phyloP scores from a whole-genome alignment of 2,797 vertebrate genomes.

The Ambastaia sidthimunki region DNA sequence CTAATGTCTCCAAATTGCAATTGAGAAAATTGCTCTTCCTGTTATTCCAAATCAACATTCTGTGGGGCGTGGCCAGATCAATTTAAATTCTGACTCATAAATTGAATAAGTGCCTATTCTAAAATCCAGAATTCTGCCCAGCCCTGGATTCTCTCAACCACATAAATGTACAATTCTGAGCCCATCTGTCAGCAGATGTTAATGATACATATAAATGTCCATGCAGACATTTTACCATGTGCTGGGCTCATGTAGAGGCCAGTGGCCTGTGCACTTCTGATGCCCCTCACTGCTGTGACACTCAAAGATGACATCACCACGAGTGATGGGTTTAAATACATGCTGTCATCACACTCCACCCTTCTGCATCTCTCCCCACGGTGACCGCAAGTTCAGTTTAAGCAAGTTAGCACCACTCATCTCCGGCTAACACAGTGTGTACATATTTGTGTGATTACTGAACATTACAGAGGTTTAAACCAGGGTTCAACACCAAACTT shows the following conservation, averaged over 20 bases:
- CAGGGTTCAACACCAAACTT: constrained; percentile 52
- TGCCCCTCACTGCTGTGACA: constrained; percentile 29
- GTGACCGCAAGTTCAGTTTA: constrained; percentile 40
- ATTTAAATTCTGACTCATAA: not conserved
- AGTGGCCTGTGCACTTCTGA: constrained; percentile 5
- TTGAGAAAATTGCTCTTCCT: not conserved
- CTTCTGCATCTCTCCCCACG: constrained; percentile 37
- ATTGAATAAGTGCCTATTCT: not conserved
- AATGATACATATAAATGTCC: not conserved
- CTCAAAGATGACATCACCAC: constrained; percentile 39
- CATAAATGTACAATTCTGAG: not conserved
- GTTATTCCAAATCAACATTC: not conserved
- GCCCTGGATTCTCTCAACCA: not conserved
- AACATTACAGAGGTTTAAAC: constrained; percentile 56
- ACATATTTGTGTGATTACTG: constrained; percentile 55
- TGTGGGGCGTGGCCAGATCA: not conserved
- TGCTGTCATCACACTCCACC: constrained; percentile 55
- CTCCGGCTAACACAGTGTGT: constrained; percentile 39
- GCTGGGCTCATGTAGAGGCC: constrained; percentile 1
- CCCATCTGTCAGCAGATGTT: not conserved
- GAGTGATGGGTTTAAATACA: constrained; percentile 44
- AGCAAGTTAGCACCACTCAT: constrained; percentile 28
- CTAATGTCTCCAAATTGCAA: no score
- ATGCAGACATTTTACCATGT: not conserved
- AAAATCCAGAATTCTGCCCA: not conserved